Evolutionary conservation across 2,888 invertebrate genomes (phyloP), one percentile per base, ranked within the genome.

Genomic region (Smittia sp.): DNA sequence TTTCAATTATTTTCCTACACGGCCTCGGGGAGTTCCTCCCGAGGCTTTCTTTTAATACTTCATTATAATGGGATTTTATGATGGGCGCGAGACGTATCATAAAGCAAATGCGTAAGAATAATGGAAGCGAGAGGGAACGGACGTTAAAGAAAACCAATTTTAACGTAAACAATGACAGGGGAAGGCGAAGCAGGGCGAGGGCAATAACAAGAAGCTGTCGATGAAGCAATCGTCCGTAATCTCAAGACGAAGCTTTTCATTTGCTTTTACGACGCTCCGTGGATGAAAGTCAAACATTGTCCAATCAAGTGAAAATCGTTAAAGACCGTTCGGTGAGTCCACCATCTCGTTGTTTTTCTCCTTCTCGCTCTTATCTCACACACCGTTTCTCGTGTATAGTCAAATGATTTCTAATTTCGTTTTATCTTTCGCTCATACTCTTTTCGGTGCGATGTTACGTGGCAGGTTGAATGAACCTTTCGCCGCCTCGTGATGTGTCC

Each of bases 81-180:
- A 46, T 46, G 46, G 46, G 46, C 11, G 15, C 46, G 46, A 46
- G 46, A 46, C 46, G 46, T 46, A n/a, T 46, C 46, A 46, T 46
- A 46, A 46, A 46, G 46, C 11, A 46, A 46, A 46, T 46, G 46
- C 46, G 46, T 46, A 46, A 46, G 11, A 46, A 46, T 46, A 46
- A 46, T 46, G 46, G 46, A 46, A 15, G 46, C 32, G 32, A 15
- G 32, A 11, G 7, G 32, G 32, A 32, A 25, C n/a, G 27, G 27
- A 65, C 24, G 27, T 7, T 24, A 65, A 65, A 25, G 25, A 58
- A 65, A 65, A 24, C n/a, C 65, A 65, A 65, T 65, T 65, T 65
- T 4, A 65, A 27, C n/a, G 65, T 25, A 65, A 65, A 65, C 65
- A 63, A 63, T 63, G 25, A 25, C 27, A 32, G 27, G 11, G n/a